Evolutionary conservation across 2,888 invertebrate genomes (phyloP).

Genomic region (Spatulosminthurus flaviceps): DNA sequence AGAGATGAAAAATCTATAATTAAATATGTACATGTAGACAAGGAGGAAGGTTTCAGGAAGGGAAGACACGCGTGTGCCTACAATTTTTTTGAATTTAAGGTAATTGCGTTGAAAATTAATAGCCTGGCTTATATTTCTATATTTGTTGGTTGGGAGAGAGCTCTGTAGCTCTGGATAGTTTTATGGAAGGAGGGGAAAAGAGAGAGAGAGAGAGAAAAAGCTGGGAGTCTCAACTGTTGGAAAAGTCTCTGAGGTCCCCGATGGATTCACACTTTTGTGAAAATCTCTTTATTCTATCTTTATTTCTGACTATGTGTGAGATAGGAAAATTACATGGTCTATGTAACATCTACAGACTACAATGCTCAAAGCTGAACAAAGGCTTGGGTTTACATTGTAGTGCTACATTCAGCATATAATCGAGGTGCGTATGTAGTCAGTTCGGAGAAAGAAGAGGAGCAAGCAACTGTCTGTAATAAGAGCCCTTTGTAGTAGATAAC

Average conservation of each 20-base stretch:
- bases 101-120: conserved; percentile 48
- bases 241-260: conserved; percentile 37
- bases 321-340: conserved; percentile 21
- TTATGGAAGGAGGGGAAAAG: background rate
- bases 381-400: background rate
- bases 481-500: no score
- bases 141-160: conserved; percentile 23
- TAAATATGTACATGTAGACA: no score
- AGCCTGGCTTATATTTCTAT: conserved; percentile 40
- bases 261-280: conserved; percentile 47
- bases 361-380: background rate
- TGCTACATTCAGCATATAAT: no score
- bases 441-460: background rate
- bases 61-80: background rate
- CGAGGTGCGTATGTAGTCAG: background rate
- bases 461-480: background rate
- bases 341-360: conserved; percentile 8
- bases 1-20: no score
- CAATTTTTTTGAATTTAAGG: conserved; percentile 24
- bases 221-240: background rate
- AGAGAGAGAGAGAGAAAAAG: no score
- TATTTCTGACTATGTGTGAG: conserved; percentile 19
- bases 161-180: background rate
- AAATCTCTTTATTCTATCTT: conserved; percentile 38
- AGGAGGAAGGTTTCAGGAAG: background rate